Conservation (phyloP, 1,140 invertebrate species). For the Cydia amplana region DNA sequence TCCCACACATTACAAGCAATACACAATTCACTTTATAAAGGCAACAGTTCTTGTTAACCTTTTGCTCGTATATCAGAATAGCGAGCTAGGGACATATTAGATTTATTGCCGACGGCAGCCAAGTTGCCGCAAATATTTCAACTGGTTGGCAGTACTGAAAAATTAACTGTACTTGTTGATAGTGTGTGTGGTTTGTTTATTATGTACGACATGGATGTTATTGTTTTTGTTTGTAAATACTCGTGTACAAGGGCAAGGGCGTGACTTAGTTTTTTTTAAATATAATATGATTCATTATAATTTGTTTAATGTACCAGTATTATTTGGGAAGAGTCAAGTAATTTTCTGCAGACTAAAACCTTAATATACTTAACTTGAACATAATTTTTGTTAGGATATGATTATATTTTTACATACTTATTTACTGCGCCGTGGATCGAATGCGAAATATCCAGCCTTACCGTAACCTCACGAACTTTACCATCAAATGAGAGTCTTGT, state of each 20-base stretch:
- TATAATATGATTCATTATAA: no score
- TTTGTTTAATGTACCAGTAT: neutral
- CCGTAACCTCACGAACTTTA: no score
- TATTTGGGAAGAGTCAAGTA: neutral
- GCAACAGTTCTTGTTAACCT: constrained; percentile 25
- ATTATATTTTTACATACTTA: no score
- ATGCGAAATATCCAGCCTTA: no score
- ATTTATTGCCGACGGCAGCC: constrained; percentile 23
- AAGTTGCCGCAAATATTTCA: constrained; percentile 16
- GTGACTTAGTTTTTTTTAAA: no score
- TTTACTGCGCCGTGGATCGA: no score
- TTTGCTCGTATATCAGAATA: constrained; percentile 21
- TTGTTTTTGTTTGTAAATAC: neutral
- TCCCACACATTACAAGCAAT: neutral
- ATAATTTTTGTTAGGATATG: no score
- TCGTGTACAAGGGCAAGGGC: no score
- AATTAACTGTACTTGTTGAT: constrained; percentile 28
- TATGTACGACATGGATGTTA: neutral
- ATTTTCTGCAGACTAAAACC: no score
- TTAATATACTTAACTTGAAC: no score
- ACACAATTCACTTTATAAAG: neutral
- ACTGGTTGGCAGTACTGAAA: constrained; percentile 26
- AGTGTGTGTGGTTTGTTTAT: neutral
- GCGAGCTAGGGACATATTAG: constrained; percentile 1
- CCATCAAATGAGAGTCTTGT: neutral